phyloP scores from a whole-genome alignment of 2,888 invertebrate species.

The Miltochrista miniata region DNA sequence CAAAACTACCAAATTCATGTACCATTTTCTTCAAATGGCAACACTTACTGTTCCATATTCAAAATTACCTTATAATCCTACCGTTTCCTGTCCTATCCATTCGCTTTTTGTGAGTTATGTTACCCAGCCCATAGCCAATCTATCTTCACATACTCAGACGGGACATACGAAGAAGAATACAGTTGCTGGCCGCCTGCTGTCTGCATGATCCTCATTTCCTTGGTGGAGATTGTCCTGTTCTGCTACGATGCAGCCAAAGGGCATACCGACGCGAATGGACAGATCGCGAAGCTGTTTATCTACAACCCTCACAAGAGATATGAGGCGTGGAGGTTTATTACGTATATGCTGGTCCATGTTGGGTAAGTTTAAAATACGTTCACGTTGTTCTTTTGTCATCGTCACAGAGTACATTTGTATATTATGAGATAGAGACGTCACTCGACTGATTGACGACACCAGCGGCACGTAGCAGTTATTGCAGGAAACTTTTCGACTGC shows the following conservation, averaged over 20 bases:
- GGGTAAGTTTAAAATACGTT: conserved; percentile 84
- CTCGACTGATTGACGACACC: too few species aligned
- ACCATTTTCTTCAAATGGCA: neutral
- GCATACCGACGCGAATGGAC: conserved; percentile 85
- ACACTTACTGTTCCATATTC: neutral
- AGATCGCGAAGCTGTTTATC: conserved; percentile 91
- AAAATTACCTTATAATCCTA: neutral
- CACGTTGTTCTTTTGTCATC: neutral
- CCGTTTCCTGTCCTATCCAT: conserved; percentile 7
- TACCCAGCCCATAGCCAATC: conserved; percentile 62
- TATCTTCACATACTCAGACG: conserved; percentile 84
- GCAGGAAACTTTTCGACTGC: too few species aligned
- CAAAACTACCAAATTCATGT: neutral
- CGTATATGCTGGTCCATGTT: conserved; percentile 98
- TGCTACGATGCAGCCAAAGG: conserved; percentile 79
- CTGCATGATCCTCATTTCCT: conserved; percentile 94
- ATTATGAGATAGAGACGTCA: too few species aligned
- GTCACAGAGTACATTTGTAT: too few species aligned
- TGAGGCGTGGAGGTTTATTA: conserved; percentile 96
- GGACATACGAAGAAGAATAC: conserved; percentile 95
- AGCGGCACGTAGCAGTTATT: too few species aligned
- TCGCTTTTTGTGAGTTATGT: conserved; percentile 57
- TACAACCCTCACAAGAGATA: conserved; percentile 93
- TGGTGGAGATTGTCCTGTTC: conserved; percentile 92
- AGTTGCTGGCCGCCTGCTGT: conserved; percentile 96